A percentile compares a stretch with the other conserved stretches of the same genome.
phyloP scores from a whole-genome alignment of 2,888 invertebrate species.

The Heliconius ethilla region DNA sequence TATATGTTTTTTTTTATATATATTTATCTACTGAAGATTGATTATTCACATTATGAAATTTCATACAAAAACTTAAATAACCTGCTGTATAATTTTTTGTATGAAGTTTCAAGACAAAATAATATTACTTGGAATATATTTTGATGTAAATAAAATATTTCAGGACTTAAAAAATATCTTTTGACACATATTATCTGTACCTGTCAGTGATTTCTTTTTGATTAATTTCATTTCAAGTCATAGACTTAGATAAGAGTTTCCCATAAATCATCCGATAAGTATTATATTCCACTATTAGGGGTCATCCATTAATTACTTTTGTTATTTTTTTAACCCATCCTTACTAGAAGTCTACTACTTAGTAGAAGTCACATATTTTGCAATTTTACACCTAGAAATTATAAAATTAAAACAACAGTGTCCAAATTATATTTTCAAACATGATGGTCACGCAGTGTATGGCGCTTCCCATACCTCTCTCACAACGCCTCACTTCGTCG shows the following conservation, averaged over 20 bases:
- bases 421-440: no score
- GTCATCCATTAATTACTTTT: not conserved
- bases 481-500: no score
- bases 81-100: not conserved
- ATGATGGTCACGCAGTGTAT: no score
- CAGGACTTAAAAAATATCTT: not conserved
- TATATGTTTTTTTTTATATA: not conserved
- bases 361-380: no score
- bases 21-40: not conserved
- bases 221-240: constrained; percentile 2
- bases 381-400: no score
- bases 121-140: not conserved
- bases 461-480: no score
- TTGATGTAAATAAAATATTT: not conserved
- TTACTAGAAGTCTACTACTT: no score
- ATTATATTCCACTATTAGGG: constrained; percentile 5
- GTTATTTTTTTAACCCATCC: no score
- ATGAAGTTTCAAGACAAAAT: not conserved
- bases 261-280: not conserved
- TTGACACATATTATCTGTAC: not conserved
- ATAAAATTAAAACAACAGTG: no score
- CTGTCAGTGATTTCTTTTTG: not conserved
- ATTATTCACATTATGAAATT: not conserved
- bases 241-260: not conserved
- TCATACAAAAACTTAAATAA: not conserved